phyloP scores from a whole-genome alignment of 2,888 invertebrate species.

The Drosophila sordidula region DNA sequence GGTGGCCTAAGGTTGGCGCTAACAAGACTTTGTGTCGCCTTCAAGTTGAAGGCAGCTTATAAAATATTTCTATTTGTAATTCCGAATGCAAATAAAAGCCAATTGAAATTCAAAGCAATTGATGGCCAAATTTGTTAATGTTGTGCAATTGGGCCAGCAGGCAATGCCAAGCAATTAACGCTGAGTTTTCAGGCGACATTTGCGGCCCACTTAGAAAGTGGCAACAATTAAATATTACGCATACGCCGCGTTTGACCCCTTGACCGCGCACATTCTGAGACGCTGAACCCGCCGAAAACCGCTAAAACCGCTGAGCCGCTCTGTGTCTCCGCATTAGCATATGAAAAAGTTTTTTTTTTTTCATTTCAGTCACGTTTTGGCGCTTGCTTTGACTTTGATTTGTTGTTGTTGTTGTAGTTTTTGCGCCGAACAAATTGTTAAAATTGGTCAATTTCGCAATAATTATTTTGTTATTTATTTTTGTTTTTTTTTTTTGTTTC shows the following conservation, averaged over 20 bases:
- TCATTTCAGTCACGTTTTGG: slow-evolving; percentile 68
- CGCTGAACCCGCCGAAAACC: slow-evolving; percentile 10
- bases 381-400: slow-evolving; percentile 40
- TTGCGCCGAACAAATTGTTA: slow-evolving; percentile 50
- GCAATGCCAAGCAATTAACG: slow-evolving; percentile 46
- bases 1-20: slow-evolving; percentile 17
- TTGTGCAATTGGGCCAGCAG: slow-evolving; percentile 47
- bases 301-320: not conserved
- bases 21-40: slow-evolving; percentile 47
- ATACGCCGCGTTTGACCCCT: slow-evolving; percentile 59
- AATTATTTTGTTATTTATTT: slow-evolving; percentile 57
- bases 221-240: slow-evolving; percentile 42
- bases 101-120: slow-evolving; percentile 75
- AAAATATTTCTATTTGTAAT: slow-evolving; percentile 63
- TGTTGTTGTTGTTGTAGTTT: slow-evolving; percentile 14
- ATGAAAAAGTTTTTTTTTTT: slow-evolving; percentile 25
- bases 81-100: slow-evolving; percentile 55
- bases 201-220: slow-evolving; percentile 31
- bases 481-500: slow-evolving; percentile 13
- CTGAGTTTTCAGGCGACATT: not conserved
- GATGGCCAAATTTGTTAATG: slow-evolving; percentile 35
- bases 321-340: slow-evolving; percentile 24
- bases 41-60: slow-evolving; percentile 61
- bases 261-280: slow-evolving; percentile 57
- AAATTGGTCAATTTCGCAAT: slow-evolving; percentile 74